Evolutionary conservation across 1,140 invertebrate species (phyloP).

Genomic region (Lethrus apterus): DNA sequence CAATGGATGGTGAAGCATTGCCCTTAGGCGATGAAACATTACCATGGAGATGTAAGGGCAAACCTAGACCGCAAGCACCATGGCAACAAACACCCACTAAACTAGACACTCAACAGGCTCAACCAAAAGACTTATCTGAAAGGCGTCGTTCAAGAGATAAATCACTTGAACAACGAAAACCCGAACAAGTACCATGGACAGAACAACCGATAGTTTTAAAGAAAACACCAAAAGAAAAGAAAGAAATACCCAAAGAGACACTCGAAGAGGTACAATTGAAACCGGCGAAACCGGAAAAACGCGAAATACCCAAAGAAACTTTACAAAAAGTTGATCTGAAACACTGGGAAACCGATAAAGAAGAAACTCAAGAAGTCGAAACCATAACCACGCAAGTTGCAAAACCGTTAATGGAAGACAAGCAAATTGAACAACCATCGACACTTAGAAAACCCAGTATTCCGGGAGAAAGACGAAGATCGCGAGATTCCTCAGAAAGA

Average conservation of each 20-base stretch:
- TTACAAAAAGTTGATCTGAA: slow-evolving; percentile 27
- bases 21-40: slow-evolving; percentile 47
- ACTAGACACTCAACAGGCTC: background rate
- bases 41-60: slow-evolving; percentile 41
- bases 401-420: background rate
- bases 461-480: too few species aligned
- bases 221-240: slow-evolving; percentile 37
- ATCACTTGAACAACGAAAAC: slow-evolving; percentile 24
- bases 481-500: too few species aligned
- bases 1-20: slow-evolving; percentile 40
- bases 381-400: background rate
- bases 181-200: slow-evolving; percentile 38
- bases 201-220: slow-evolving; percentile 42
- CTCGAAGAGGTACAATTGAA: slow-evolving; percentile 28
- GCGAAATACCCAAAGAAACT: slow-evolving; percentile 27
- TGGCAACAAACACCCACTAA: slow-evolving; percentile 8
- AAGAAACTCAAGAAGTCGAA: background rate
- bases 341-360: slow-evolving; percentile 16
- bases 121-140: slow-evolving; percentile 16
- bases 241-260: slow-evolving; percentile 39
- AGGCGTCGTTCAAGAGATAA: slow-evolving; percentile 2
- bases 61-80: slow-evolving; percentile 3
- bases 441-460: too few species aligned
- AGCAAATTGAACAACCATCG: background rate
- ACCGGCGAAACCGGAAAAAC: slow-evolving; percentile 13